Evolutionary conservation across 1,140 invertebrate species (phyloP), one percentile per base, ranked within the genome.

Genomic region (Drosophila elegans): DNA sequence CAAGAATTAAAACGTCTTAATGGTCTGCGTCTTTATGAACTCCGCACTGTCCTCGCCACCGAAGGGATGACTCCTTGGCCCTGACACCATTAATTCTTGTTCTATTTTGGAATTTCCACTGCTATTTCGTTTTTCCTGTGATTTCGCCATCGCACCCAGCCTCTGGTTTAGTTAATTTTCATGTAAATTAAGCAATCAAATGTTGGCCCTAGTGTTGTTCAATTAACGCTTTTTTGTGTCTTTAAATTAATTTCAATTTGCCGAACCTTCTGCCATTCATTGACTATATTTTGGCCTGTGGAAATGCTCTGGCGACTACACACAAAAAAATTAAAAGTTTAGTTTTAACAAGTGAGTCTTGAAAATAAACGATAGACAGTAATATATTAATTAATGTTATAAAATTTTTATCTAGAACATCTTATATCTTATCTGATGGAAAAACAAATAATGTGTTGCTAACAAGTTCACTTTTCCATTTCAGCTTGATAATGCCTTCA

Each of bases 1-100:
- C 84, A 89, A 68, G 80, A 91, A 91, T 91, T 91, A 91, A 91
- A 91, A 85, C 81, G 71, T 91, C 84, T 78, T 90, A 91, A 90
- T 89, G 80, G 77, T 71, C 69, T 84, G 64, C 68, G 69, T 89
- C 74, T 90, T 90, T 88, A 90, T 84, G 77, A 67, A 71, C 76
- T 63, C 61, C 48, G 48, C 53, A 27, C 25, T 72, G 49, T 71
- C 61, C 69, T 62, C 27, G 41, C 34, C 25, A 3, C 10, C 27
- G 36, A 49, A 49, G 64, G 62, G 42, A 66, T 49, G 63, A 16
- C 44, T 57, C 63, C 66, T 41, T 36, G 11, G 12, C 32, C 67
- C 42, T 48, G 62, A 39, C 42, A 60, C 67, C 62, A 71, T 67
- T 69, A 49, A 16, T 48, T 45, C 38, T 41, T 56, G 48, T 53